Base-by-base conservation (phyloP, 2,888 invertebrate genomes). In the Camptogramma bilineatum region DNA sequence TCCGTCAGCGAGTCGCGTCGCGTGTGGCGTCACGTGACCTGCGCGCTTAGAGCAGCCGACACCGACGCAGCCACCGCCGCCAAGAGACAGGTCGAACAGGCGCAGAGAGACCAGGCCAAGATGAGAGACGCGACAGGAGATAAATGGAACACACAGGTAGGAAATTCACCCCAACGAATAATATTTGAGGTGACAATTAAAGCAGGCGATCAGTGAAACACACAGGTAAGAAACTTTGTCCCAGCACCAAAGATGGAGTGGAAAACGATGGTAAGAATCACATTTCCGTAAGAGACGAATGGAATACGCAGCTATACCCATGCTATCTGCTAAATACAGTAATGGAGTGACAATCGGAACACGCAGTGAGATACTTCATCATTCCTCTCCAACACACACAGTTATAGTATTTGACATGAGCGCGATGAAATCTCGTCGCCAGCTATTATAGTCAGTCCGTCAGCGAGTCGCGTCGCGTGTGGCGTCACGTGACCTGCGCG, bases 1-100 rank as follows among this genome's bases (percentile, higher is more conserved):
- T 94, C 94, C 73, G 95, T 95, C 76, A 96, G 96, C 90, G 99
- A 99, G 94, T 98, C 99, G 70, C 95, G 99, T 66, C 96, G 96
- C 84, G 94, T 99, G 81, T 99, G 99, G 99, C 96, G 98, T 76
- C 98, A 99, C 91, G 99, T 99, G 18, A 99, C 99, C 10, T 96
- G 97, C 76, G 98, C 98, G 71, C 95, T 99, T 75, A 86, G 88
- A 0, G 91, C 89, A 61, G 84, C 79, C 80, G 96, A 99, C 90
- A 98, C 99, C 78, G 97, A 98, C 82, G 96, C 95, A 76, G 99
- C 99, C 52, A 99, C 99, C 39, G 95, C 95, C 75, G 97, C 98
- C 72, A 99, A 99, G 94, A 96, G 95, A 71, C 87, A 94, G 73
- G 95, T 99, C 59, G 99, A 99, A 93, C 99, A 99, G 90, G 95